A percentile compares a stretch with the other conserved stretches of the same genome.
These are phyloP conservation scores for Andricus grossulariae DNA, from an alignment of 1,140 invertebrate genomes.

Conservation along the genomic window DNA sequence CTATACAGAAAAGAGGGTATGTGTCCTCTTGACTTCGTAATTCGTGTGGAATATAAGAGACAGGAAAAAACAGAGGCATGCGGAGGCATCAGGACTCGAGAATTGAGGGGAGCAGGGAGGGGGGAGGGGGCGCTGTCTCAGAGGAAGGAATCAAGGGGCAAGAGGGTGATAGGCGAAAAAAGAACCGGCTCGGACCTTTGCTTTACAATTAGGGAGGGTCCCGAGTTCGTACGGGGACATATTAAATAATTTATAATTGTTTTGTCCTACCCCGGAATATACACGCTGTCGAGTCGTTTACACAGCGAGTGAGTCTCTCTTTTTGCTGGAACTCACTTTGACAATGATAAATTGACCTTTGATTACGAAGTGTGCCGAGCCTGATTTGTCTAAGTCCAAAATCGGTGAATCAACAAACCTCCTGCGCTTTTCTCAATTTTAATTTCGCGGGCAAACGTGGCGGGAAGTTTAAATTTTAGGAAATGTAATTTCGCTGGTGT, in stretches of 20 bases:
- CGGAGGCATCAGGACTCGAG: conserved; percentile 33
- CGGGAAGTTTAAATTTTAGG: no score
- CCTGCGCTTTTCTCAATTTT: not conserved
- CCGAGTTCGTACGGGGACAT: conserved; percentile 52
- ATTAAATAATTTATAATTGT: conserved; percentile 73
- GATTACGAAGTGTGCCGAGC: conserved; percentile 59
- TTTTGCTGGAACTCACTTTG: conserved; percentile 55
- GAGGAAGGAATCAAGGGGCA: conserved; percentile 30
- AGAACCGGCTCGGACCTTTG: conserved; percentile 52
- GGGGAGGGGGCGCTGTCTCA: conserved; percentile 17
- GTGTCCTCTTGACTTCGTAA: conserved; percentile 41
- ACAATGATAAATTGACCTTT: conserved; percentile 66
- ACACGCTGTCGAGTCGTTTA: conserved; percentile 61
- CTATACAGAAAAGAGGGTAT: conserved; percentile 33
- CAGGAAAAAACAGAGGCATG: conserved; percentile 41
- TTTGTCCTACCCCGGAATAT: conserved; percentile 57
- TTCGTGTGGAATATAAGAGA: conserved; percentile 50
- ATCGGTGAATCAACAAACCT: not conserved
- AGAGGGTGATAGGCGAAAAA: conserved; percentile 52
- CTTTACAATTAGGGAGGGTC: conserved; percentile 64
- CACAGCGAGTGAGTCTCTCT: conserved; percentile 53
- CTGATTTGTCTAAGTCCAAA: not conserved
- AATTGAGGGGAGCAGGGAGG: conserved; percentile 32
- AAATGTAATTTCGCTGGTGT: no score
- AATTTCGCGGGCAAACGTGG: no score